Evolutionary conservation across 2,797 vertebrate genomes (phyloP).

Genomic region (Labroides dimidiatus): DNA sequence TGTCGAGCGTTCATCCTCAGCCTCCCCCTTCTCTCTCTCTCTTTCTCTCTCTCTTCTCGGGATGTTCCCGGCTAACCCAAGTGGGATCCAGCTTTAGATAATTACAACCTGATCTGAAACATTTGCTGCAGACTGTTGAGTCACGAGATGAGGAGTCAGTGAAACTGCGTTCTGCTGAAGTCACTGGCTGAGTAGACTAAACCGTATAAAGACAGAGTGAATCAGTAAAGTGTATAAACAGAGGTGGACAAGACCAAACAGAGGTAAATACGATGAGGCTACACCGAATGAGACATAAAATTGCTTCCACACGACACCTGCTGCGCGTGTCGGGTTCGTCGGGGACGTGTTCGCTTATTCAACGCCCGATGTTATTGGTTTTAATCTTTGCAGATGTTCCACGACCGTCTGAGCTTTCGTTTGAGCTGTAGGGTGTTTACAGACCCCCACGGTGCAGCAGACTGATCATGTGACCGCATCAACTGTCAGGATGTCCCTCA

Average conservation of each 20-base stretch:
- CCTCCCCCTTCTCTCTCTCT: too few relatives aligned
- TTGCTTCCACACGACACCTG: not conserved
- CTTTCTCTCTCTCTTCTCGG: not conserved
- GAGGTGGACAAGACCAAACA: constrained; percentile 12
- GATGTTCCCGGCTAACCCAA: constrained; percentile 21
- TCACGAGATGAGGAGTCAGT: constrained; percentile 22
- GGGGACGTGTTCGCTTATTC: too few relatives aligned
- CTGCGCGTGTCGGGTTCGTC: too few relatives aligned
- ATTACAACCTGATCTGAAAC: constrained; percentile 31
- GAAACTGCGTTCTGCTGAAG: not conserved
- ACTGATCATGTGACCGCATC: constrained; percentile 30
- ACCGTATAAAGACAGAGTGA: constrained; percentile 9
- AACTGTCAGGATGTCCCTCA: constrained; percentile 11
- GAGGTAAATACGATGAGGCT: not conserved
- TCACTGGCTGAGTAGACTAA: constrained; percentile 38
- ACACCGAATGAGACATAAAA: not conserved
- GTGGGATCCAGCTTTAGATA: constrained; percentile 23
- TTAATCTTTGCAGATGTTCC: too few relatives aligned
- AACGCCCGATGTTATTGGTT: too few relatives aligned
- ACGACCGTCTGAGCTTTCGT: not conserved
- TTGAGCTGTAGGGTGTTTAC: constrained; percentile 5
- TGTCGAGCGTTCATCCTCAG: constrained; percentile 7
- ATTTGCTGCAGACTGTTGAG: constrained; percentile 42
- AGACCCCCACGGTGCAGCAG: constrained; percentile 20
- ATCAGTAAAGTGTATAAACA: constrained; percentile 9